Base-by-base conservation (phyloP, 2,888 invertebrate species). In the Cephus pygmeus region DNA sequence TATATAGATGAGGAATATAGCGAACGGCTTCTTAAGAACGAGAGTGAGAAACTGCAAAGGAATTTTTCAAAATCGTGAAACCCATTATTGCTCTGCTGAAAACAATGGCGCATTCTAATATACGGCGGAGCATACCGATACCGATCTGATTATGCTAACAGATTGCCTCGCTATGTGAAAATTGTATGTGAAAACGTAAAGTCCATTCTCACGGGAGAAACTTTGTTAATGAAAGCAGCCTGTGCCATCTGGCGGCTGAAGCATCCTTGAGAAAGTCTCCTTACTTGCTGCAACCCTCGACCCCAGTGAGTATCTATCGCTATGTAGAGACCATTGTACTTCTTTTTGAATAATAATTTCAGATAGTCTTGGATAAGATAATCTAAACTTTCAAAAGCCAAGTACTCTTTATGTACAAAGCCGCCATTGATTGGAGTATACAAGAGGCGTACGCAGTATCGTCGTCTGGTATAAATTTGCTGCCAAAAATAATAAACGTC, bases 201-300 rank as follows among this genome's bases (percentile, higher is more conserved):
- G 77, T 75, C 73, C 80, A 85, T 87, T 87, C 87, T 82, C 87
- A 85, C 83, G 84, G 82, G 85, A 83, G 85, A 85, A 84, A 85
- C 81, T 86, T 56, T 84, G 83, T 86, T 87, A 87, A 87, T 84
- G 85, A 86, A 86, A 87, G 79, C 73, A 74, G 79, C 31, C 31
- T 30, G 71, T 71, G 31, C 56, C 73, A 84, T 80, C 83, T 82
- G 82, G 82, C 76, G 73, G 80, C 82, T 82, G 82, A 78, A 81
- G 80, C 77, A 84, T 79, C 82, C 69, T 77, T 75, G 74, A 75
- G 77, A 77, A 77, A 77, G 74, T 77, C 69, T 36, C 77, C 71
- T 77, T 12, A 23, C 23, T 56, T 56, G 56, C 23, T 23, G 56
- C 56, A 56, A 56, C 56, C 56, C 56, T 56, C 56, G 56, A 6